A percentile compares a stretch with the other conserved stretches of the same genome.
These are phyloP conservation scores for Lepisosteus oculatus DNA, from an alignment of 2,113 vertebrate genomes.

Conservation along the genomic window DNA sequence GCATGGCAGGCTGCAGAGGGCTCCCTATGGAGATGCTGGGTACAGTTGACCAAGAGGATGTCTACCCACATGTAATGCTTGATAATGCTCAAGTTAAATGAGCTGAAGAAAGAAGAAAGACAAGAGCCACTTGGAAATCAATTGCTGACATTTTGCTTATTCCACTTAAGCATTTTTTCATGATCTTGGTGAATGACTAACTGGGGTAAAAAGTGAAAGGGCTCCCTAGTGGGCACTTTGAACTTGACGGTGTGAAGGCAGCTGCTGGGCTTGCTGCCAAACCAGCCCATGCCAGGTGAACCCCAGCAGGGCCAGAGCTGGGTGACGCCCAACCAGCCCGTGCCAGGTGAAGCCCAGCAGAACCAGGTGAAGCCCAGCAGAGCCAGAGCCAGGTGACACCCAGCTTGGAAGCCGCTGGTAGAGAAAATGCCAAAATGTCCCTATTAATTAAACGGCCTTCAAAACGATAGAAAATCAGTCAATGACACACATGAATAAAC, in stretches of 20 bases:
- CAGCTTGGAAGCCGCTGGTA: too few species aligned
- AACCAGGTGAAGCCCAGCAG: not conserved
- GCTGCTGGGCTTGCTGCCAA: not conserved
- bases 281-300: not conserved
- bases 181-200: constrained; percentile 19
- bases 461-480: too few species aligned
- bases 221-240: constrained; percentile 7
- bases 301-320: not conserved
- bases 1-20: constrained; percentile 46
- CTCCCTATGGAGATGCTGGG: constrained; percentile 40
- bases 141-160: constrained; percentile 10
- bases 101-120: constrained; percentile 21
- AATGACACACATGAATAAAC: too few species aligned
- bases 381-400: too few species aligned
- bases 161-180: not conserved
- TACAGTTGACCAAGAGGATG: constrained; percentile 19
- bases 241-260: not conserved
- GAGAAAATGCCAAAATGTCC: too few species aligned
- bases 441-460: too few species aligned
- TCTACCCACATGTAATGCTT: constrained; percentile 7
- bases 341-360: not conserved
- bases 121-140: constrained; percentile 19
- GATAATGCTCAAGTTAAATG: constrained; percentile 22
- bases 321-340: not conserved
- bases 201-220: constrained; percentile 11